These are phyloP conservation scores for Bubo scandiacus DNA, from an alignment of 2,113 vertebrate genomes.

Conservation along the genomic window DNA sequence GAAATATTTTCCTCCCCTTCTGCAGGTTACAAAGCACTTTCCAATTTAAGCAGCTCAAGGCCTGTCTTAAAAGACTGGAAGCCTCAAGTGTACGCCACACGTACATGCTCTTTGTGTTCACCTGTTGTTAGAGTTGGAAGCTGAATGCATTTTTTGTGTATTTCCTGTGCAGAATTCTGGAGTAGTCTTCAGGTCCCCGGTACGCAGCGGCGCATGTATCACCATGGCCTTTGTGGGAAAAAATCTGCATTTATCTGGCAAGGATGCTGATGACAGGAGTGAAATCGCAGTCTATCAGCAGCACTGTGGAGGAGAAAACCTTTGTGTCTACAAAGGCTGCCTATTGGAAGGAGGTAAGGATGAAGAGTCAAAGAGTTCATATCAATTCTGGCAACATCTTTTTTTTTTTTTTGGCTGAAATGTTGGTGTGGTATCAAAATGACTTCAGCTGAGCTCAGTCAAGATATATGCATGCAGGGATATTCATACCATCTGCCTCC, in stretches of 20 bases:
- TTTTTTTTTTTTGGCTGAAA: not conserved
- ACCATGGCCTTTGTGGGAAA: slow-evolving; percentile 90
- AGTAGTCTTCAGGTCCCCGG: slow-evolving; percentile 72
- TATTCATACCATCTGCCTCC: slow-evolving; percentile 44
- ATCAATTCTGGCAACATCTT: not conserved
- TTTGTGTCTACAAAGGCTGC: slow-evolving; percentile 89
- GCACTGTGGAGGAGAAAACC: slow-evolving; percentile 94
- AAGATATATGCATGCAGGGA: slow-evolving; percentile 14
- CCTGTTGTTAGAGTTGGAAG: not conserved
- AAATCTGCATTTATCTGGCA: slow-evolving; percentile 78
- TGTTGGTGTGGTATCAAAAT: slow-evolving; percentile 25
- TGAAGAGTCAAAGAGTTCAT: not conserved
- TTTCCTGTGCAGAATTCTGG: slow-evolving; percentile 71
- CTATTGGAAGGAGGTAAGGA: slow-evolving; percentile 86
- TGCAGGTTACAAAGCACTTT: not conserved
- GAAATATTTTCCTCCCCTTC: not conserved
- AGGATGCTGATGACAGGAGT: slow-evolving; percentile 76
- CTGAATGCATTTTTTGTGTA: not conserved
- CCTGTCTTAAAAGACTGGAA: not conserved
- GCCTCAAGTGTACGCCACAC: not conserved
- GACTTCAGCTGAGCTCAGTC: slow-evolving; percentile 33
- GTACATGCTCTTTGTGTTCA: not conserved
- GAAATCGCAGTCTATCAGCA: slow-evolving; percentile 93
- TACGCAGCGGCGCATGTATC: slow-evolving; percentile 79
- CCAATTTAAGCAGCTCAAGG: not conserved